Base-by-base conservation (phyloP, 2,888 invertebrate genomes). In the Tromatobia lineatoria region DNA sequence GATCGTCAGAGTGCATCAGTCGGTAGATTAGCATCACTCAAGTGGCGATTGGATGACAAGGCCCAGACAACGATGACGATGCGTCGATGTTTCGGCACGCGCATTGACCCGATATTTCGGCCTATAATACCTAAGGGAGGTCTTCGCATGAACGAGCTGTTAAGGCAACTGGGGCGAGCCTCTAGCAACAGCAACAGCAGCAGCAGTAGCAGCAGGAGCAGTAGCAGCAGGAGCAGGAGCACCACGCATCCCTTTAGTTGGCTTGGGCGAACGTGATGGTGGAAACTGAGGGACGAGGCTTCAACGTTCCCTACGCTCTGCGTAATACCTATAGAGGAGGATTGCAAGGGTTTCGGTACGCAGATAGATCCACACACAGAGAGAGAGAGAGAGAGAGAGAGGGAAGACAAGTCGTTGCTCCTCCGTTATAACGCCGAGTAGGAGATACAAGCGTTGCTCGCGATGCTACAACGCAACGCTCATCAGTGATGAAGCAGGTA, bases 401-500 rank as follows among this genome's bases (percentile, higher is more conserved):
- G 71, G 45, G 8, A 10, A 42, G 25, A 50, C 25, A 18, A 7
- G 52, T 70, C 15, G 69, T 54, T 61, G 34, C 54, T 18, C n/a
- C 18, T 20, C 47, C 74, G 57, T 47, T 54, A 66, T 45, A 67
- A 45, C 50, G 50, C 42, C 67, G 59, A 79, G 45, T 29, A 70
- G 66, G 34, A 64, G 64, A 54, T 69, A 61, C 67, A 57, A 64
- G 29, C 69, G 29, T 13, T 23, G 23, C 38, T 50, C 45, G 69
- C 67, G 67, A 76, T 69, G 20, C 52, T 74, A 61, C 66, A 73
- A 77, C 76, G 71, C 57, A 76, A 76, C 80, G 80, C 76, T 80
- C 80, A 75, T 75, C 79, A 80, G 75, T 74, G 79, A 71, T 61
- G 52, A 45, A 74, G 74, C 79, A 47, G 71, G 71, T 71, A 75